phyloP scores from a whole-genome alignment of 2,888 invertebrate genomes.

The Timandra comae region DNA sequence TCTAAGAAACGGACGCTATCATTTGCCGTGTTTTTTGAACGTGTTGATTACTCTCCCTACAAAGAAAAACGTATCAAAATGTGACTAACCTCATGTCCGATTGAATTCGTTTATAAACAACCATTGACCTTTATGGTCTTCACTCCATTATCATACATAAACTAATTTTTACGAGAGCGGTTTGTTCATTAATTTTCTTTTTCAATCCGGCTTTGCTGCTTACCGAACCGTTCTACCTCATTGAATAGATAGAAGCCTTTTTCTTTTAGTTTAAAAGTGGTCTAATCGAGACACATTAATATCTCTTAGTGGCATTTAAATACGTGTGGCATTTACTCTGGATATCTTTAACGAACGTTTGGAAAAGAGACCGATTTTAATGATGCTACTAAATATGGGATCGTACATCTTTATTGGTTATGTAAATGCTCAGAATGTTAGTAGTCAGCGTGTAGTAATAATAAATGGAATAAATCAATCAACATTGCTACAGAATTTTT shows the following conservation, averaged over 20 bases:
- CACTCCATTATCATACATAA: conserved; percentile 45
- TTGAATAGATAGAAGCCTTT: conserved; percentile 41
- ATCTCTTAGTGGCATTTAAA: conserved; percentile 45
- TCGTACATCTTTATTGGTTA: conserved; percentile 11
- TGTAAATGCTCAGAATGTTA: conserved; percentile 1
- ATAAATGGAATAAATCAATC: too few species aligned
- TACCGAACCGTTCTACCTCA: conserved; percentile 33
- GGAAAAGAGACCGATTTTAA: conserved; percentile 31
- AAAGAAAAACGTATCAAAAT: conserved; percentile 32
- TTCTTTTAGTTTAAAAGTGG: conserved; percentile 32
- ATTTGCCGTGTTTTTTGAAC: conserved; percentile 32
- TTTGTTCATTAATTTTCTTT: conserved; percentile 41
- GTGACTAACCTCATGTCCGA: conserved; percentile 32
- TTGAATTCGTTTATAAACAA: conserved; percentile 40
- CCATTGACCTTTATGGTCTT: conserved; percentile 40
- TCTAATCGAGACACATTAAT: conserved; percentile 45
- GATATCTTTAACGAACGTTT: conserved; percentile 33
- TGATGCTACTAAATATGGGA: conserved; percentile 22
- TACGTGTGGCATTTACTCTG: conserved; percentile 37
- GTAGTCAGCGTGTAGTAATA: conserved; percentile 3
- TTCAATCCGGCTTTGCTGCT: conserved; percentile 31
- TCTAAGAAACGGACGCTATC: conserved; percentile 34
- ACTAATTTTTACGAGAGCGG: conserved; percentile 38
- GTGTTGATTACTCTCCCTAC: conserved; percentile 30
- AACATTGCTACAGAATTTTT: too few species aligned